Evolutionary conservation across 2,888 invertebrate species (phyloP), one percentile per base, ranked within the genome.

Genomic region (Fissipunctia ypsillon): DNA sequence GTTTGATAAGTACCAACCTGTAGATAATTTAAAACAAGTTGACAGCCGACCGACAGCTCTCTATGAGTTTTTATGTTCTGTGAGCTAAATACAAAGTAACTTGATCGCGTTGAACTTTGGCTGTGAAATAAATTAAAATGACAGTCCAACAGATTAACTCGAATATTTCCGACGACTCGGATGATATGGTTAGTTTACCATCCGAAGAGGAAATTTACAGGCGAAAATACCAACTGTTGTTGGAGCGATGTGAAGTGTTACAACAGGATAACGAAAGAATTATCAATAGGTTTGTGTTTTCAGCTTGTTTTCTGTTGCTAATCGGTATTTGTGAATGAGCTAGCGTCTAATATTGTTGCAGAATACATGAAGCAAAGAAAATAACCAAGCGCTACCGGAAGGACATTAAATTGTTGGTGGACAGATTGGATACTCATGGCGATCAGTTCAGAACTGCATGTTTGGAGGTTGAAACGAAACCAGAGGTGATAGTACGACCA

Each of bases 181-280:
- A 96, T 93, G 96, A 96, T 95, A 96, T 95, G 95, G 96, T 95
- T 90, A 96, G 96, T 89, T 94, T 95, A 93, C 95, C 95, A 88
- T 94, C 95, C 71, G 97, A 97, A 90, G 97, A 97, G 85, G 97
- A 97, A 91, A 95, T 97, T 90, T 97, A 98, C 91, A 97, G 97
- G 89, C 97, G 97, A 91, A 98, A 98, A 94, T 98, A 97, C 92
- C 97, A 97, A 92, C 94, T 98, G 87, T 93, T 98, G 74, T 93
- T 97, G 82, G 97, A 98, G 91, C 97, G 97, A 96, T 98, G 98
- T 93, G 97, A 97, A 94, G 97, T 97, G 85, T 95, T 98, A 84
- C 98, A 98, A 90, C 97, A 98, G 97, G 97, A 98, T 90, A 98
- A 98, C 92, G 98, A 98, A 91, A 97, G 97, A 93, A 95, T 98